Evolutionary conservation across 2,797 vertebrate species (phyloP).

Genomic region (Sebastiscus albofasciatus): DNA sequence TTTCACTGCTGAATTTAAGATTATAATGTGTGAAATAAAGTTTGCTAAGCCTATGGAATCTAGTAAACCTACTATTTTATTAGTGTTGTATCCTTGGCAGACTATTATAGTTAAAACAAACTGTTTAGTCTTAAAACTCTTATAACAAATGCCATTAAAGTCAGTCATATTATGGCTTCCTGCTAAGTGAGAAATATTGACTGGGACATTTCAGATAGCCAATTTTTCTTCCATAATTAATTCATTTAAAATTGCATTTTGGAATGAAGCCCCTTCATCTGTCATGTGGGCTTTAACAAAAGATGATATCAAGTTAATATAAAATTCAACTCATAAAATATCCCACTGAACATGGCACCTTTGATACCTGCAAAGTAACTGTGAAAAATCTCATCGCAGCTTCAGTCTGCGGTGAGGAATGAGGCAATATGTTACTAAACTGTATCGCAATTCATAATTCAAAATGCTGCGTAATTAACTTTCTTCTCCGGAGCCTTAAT

Average conservation of each 20-base stretch:
- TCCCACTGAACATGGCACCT: conserved; percentile 45
- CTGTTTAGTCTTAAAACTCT: not conserved
- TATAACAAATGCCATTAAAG: not conserved
- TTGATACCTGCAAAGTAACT: conserved; percentile 55
- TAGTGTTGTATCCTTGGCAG: not conserved
- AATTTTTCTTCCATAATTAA: conserved; percentile 28
- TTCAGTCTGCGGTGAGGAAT: conserved; percentile 50
- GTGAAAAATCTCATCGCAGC: conserved; percentile 42
- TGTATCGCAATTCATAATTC: conserved; percentile 66
- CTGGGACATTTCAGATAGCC: conserved; percentile 10
- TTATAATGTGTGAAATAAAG: not conserved
- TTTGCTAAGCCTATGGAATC: not conserved
- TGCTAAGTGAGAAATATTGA: conserved; percentile 16
- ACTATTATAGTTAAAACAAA: not conserved
- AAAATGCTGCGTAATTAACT: conserved; percentile 68
- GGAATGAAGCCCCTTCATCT: conserved; percentile 36
- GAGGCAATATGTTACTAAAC: conserved; percentile 63
- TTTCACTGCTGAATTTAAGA: not conserved
- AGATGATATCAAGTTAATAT: conserved; percentile 65
- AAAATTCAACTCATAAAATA: conserved; percentile 49
- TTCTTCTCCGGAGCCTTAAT: conserved; percentile 63
- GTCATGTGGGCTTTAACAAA: conserved; percentile 31
- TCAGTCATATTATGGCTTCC: not conserved
- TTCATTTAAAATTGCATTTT: conserved; percentile 53
- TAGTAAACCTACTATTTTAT: not conserved